Evolutionary conservation across 2,888 invertebrate species (phyloP).

Genomic region (Oligia strigilis): DNA sequence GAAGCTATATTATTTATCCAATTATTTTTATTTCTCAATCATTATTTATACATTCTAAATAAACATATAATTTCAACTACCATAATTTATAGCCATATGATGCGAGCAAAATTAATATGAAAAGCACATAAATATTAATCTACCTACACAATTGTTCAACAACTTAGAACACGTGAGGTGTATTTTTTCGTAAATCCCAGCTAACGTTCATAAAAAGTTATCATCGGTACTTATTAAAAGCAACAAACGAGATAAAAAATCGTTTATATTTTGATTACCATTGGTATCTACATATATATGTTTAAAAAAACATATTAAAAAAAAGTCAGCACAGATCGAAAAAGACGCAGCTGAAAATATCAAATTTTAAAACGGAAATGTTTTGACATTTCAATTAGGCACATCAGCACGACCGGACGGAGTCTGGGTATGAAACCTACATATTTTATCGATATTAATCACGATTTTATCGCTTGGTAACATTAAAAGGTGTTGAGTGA

Average conservation of each 20-base stretch:
- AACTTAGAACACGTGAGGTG: too few species aligned
- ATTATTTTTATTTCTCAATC: slow-evolving; percentile 84
- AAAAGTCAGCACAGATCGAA: not conserved
- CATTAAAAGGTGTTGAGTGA: slow-evolving; percentile 16
- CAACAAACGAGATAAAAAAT: not conserved
- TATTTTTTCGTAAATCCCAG: not conserved
- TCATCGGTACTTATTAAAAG: not conserved
- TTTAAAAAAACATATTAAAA: not conserved
- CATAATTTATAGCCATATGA: slow-evolving; percentile 82
- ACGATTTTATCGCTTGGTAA: slow-evolving; percentile 27
- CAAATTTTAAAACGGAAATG: slow-evolving; percentile 21
- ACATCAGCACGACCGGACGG: slow-evolving; percentile 5
- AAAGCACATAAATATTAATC: not conserved
- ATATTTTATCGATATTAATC: slow-evolving; percentile 51
- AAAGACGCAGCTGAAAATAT: slow-evolving; percentile 4
- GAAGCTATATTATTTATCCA: slow-evolving; percentile 89
- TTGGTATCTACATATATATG: too few species aligned
- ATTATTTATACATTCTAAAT: slow-evolving; percentile 87
- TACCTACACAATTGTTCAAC: not conserved
- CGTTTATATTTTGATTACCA: not conserved
- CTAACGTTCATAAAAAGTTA: too few species aligned
- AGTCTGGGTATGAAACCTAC: slow-evolving; percentile 34
- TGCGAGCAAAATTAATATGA: not conserved
- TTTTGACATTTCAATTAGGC: slow-evolving; percentile 45
- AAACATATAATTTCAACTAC: slow-evolving; percentile 90